Conservation (phyloP, 2,888 invertebrate genomes). For the Thyatira batis region DNA sequence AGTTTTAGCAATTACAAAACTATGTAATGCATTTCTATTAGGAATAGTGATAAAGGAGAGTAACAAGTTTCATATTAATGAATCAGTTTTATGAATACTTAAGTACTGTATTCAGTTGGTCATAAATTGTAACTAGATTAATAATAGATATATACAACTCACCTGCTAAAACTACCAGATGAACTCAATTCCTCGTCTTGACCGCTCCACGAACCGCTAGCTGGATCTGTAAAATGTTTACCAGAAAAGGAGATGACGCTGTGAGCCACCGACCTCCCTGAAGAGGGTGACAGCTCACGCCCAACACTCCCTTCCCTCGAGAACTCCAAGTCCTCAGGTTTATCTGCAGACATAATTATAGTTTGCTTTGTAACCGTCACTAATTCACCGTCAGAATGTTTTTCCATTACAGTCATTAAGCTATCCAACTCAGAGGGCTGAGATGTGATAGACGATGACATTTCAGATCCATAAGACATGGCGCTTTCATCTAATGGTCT, state of each 20-base stretch:
- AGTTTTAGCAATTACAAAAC: too few species aligned
- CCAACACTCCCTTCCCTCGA: conserved; percentile 67
- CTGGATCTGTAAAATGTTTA: conserved; percentile 82
- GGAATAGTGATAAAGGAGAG: too few species aligned
- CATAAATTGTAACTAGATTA: neutral
- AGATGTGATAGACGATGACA: conserved; percentile 77
- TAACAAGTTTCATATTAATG: neutral
- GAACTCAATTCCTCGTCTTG: conserved; percentile 80
- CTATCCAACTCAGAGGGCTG: conserved; percentile 79
- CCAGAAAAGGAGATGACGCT: conserved; percentile 72
- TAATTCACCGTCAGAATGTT: conserved; percentile 72
- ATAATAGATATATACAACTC: conserved; percentile 10
- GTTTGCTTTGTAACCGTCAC: conserved; percentile 69
- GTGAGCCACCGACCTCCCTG: conserved; percentile 76
- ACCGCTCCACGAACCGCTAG: conserved; percentile 80
- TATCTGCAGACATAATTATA: conserved; percentile 60
- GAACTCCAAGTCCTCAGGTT: conserved; percentile 71
- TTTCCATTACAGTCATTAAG: conserved; percentile 75
- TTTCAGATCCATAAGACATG: conserved; percentile 75
- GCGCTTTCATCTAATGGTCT: conserved; percentile 63
- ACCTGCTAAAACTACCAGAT: conserved; percentile 79
- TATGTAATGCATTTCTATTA: too few species aligned
- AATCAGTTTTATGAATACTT: neutral
- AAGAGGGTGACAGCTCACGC: conserved; percentile 79
- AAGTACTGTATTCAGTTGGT: neutral